Conservation (phyloP, 2,797 vertebrate species). For the Echiichthys vipera region DNA sequence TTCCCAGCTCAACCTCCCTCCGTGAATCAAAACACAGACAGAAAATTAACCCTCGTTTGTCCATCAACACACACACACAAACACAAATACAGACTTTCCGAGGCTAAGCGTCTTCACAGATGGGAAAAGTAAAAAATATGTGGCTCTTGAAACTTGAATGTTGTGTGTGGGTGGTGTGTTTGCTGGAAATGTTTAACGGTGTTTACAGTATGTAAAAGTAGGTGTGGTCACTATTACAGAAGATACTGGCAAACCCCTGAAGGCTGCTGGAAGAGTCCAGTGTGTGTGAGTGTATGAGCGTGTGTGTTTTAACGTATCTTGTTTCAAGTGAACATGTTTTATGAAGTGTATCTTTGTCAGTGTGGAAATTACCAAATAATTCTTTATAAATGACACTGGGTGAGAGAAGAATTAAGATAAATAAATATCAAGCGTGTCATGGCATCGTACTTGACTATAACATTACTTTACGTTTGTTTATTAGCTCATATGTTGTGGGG, state of each 20-base stretch:
- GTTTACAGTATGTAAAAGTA: constrained; percentile 44
- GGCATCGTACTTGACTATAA: too few relatives aligned
- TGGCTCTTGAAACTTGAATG: constrained; percentile 39
- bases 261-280: background rate
- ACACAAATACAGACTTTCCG: constrained; percentile 22
- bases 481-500: too few relatives aligned
- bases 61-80: constrained; percentile 14
- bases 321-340: background rate
- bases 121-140: constrained; percentile 63
- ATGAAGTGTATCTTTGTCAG: background rate
- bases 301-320: background rate
- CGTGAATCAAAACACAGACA: constrained; percentile 68
- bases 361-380: background rate
- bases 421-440: background rate
- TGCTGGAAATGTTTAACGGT: constrained; percentile 45
- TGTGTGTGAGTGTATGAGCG: background rate
- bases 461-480: too few relatives aligned
- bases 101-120: constrained; percentile 65
- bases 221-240: constrained; percentile 35
- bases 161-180: constrained; percentile 24
- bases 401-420: too few relatives aligned
- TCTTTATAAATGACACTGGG: too few relatives aligned
- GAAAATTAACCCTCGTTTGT: constrained; percentile 64
- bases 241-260: background rate
- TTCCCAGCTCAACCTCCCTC: constrained; percentile 61